Percentiles rank a stretch among this genome's conserved stretches.
Conservation (phyloP, 2,888 invertebrate genomes). For the Chaitophorus viminalis region DNA sequence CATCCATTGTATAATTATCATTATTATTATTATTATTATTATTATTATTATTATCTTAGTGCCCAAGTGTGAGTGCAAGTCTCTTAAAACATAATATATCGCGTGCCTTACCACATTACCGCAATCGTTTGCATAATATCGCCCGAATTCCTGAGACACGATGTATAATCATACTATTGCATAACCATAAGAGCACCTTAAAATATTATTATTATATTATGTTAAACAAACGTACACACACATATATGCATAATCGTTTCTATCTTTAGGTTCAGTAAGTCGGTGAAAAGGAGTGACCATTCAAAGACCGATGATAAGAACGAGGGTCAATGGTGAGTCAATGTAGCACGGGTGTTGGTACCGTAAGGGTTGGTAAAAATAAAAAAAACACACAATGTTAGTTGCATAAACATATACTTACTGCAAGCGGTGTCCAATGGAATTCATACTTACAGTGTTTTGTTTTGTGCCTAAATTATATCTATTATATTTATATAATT, state of each 20-base stretch:
- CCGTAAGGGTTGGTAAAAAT: background rate
- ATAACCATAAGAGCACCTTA: background rate
- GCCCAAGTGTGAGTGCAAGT: too few species aligned
- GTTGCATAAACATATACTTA: background rate
- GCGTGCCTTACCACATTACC: too few species aligned
- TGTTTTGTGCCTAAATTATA: background rate
- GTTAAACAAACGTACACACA: background rate
- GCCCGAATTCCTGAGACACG: too few species aligned
- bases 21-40: too few species aligned
- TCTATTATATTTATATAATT: too few species aligned
- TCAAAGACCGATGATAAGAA: slow-evolving; percentile 61
- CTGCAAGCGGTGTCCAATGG: background rate
- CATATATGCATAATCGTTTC: slow-evolving; percentile 50
- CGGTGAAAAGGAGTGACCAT: slow-evolving; percentile 59
- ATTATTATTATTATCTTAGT: too few species aligned
- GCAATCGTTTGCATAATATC: too few species aligned
- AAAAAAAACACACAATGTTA: background rate
- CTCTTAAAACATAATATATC: too few species aligned
- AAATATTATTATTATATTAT: too few species aligned
- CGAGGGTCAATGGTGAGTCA: slow-evolving; percentile 60
- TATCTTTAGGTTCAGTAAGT: slow-evolving; percentile 62
- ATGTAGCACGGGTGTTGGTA: slow-evolving; percentile 55
- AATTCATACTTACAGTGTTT: background rate
- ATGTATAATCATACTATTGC: too few species aligned
- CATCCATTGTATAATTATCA: too few species aligned